These are phyloP conservation scores for Thereva nobilitata DNA, from an alignment of 2,888 invertebrate species.

Conservation along the genomic window DNA sequence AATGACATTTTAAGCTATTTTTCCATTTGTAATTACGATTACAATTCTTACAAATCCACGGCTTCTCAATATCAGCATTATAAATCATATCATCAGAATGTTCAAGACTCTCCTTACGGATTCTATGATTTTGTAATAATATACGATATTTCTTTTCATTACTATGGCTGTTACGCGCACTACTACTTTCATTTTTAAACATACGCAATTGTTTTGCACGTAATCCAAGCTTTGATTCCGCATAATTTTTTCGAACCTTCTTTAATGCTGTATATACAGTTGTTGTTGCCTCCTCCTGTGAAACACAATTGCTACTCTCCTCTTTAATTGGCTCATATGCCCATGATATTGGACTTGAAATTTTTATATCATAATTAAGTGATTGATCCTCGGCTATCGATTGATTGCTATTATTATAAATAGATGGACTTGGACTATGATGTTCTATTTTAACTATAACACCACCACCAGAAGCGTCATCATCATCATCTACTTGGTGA, in stretches of 20 bases:
- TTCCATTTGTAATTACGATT: conserved; percentile 75
- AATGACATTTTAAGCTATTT: conserved; percentile 72
- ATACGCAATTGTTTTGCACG: conserved; percentile 29
- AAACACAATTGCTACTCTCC: conserved; percentile 30
- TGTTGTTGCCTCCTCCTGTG: conserved; percentile 40
- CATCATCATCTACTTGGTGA: conserved; percentile 21
- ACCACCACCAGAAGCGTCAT: conserved; percentile 31
- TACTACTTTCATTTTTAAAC: conserved; percentile 43
- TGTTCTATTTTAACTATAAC: conserved; percentile 42
- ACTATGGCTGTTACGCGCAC: conserved; percentile 45
- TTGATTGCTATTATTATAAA: conserved; percentile 35
- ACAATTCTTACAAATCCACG: conserved; percentile 68
- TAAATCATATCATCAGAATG: conserved; percentile 59
- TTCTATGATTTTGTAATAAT: conserved; percentile 56
- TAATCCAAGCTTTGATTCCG: conserved; percentile 28
- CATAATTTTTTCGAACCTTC: conserved; percentile 34
- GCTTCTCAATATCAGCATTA: conserved; percentile 57
- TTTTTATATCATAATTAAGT: conserved; percentile 55
- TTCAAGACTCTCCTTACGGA: conserved; percentile 57
- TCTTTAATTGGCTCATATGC: conserved; percentile 51
- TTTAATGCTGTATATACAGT: conserved; percentile 38
- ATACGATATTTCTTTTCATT: conserved; percentile 57
- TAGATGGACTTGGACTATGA: conserved; percentile 40
- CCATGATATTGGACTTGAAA: conserved; percentile 58
- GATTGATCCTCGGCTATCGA: conserved; percentile 35